phyloP scores from a whole-genome alignment of 2,113 vertebrate species.

The Heptranchias perlo region DNA sequence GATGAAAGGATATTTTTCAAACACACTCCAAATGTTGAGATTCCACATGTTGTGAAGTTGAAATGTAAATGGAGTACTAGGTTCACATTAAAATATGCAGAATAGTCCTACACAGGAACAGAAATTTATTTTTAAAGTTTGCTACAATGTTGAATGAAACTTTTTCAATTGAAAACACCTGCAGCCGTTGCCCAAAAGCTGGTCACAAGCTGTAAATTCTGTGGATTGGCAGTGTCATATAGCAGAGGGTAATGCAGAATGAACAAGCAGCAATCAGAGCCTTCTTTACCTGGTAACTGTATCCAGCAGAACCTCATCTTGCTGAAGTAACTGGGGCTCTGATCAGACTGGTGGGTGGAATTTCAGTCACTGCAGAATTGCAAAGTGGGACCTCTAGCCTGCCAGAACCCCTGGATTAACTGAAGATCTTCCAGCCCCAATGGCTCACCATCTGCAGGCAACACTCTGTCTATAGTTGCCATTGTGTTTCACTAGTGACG shows the following conservation, averaged over 20 bases:
- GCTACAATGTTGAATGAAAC: background rate
- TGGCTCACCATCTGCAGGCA: background rate
- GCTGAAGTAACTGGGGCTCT: background rate
- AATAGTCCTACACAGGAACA: background rate
- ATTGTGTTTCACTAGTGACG: background rate
- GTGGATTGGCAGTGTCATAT: background rate
- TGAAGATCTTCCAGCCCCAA: background rate
- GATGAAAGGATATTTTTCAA: background rate
- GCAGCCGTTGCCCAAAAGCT: background rate
- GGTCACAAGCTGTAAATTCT: background rate
- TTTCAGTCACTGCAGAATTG: background rate
- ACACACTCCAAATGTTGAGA: background rate
- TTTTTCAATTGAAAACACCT: background rate
- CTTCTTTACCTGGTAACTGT: background rate
- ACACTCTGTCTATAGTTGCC: background rate
- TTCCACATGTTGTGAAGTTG: background rate
- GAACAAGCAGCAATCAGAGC: background rate
- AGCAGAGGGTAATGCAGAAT: too few species aligned
- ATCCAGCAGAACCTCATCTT: background rate
- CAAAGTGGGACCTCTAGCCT: background rate
- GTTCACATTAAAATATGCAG: background rate
- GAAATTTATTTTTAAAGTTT: background rate
- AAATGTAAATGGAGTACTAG: background rate
- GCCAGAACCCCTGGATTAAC: background rate
- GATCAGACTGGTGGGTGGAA: background rate